These are phyloP conservation scores for Notocelia uddmanniana DNA, from an alignment of 2,888 invertebrate species.

Conservation along the genomic window DNA sequence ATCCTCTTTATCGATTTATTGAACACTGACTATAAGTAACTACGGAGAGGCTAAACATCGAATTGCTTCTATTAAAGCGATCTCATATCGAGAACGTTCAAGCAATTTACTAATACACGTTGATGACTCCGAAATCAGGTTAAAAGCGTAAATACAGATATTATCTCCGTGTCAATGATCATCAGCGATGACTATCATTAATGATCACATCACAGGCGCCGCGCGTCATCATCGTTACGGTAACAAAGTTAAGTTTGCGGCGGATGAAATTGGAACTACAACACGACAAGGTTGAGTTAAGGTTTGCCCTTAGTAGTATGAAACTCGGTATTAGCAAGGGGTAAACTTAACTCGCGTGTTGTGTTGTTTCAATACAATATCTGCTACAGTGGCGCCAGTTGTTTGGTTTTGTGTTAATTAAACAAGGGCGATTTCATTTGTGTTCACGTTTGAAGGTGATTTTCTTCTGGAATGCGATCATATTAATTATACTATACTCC, in stretches of 20 bases:
- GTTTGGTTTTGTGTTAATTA: background rate
- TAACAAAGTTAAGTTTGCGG: background rate
- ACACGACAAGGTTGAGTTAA: background rate
- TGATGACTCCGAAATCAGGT: conserved; percentile 39
- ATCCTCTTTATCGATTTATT: background rate
- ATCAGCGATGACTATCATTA: conserved; percentile 37
- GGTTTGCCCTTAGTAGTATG: background rate
- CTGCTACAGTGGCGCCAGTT: background rate
- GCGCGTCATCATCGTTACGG: conserved; percentile 23
- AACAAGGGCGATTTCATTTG: conserved; percentile 10
- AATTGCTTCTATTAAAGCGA: conserved; percentile 13
- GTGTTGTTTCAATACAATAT: background rate
- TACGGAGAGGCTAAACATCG: background rate
- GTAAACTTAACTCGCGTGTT: background rate
- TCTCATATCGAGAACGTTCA: conserved; percentile 11
- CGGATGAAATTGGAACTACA: conserved; percentile 8
- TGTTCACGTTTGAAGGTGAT: conserved; percentile 4
- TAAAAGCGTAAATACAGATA: conserved; percentile 43
- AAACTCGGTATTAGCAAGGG: background rate
- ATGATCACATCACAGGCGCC: conserved; percentile 32
- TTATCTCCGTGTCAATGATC: conserved; percentile 34
- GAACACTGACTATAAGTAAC: conserved; percentile 9
- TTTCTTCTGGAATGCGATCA: background rate
- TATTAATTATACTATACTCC: no score
- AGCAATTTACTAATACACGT: conserved; percentile 47